Evolutionary conservation across 2,888 invertebrate genomes (phyloP).

Genomic region (Aproaerema taeniolella): DNA sequence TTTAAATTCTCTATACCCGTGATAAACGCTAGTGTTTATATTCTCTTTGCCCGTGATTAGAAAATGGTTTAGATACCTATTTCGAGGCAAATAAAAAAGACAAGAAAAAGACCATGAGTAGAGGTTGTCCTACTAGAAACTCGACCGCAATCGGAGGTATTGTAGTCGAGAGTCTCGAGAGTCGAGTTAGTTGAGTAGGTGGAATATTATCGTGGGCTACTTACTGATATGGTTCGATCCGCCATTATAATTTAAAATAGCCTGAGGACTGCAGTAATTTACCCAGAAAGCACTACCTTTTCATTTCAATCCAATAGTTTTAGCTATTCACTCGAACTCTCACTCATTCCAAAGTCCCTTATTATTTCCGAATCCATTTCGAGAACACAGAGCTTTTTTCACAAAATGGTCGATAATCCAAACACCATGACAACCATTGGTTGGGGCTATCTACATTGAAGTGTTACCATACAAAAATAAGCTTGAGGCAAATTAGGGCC

Average conservation of each 20-base stretch:
- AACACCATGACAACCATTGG: conserved; percentile 53
- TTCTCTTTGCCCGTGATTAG: no score
- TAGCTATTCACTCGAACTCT: no score
- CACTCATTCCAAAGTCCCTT: conserved; percentile 15
- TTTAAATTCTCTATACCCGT: no score
- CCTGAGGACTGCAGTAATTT: no score
- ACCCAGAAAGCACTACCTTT: no score
- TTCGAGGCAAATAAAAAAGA: no score
- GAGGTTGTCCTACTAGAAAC: conserved; percentile 8
- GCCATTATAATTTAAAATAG: conserved; percentile 34
- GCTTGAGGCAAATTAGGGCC: no score
- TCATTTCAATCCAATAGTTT: no score
- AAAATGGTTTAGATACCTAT: no score
- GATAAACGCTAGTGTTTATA: no score
- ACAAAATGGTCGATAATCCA: conserved; percentile 39
- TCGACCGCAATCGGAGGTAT: conserved; percentile 10
- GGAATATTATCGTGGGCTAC: no score
- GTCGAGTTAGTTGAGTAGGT: no score
- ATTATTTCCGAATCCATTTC: conserved; percentile 30
- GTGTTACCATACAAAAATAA: conserved; percentile 5
- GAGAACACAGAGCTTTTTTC: conserved; percentile 12
- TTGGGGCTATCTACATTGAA: conserved; percentile 36
- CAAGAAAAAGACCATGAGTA: conserved; percentile 2
- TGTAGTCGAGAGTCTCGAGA: conserved; percentile 17
- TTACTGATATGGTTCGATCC: conserved; percentile 61